These are phyloP conservation scores for Trisateles emortualis DNA, from an alignment of 2,888 invertebrate species.

Conservation along the genomic window DNA sequence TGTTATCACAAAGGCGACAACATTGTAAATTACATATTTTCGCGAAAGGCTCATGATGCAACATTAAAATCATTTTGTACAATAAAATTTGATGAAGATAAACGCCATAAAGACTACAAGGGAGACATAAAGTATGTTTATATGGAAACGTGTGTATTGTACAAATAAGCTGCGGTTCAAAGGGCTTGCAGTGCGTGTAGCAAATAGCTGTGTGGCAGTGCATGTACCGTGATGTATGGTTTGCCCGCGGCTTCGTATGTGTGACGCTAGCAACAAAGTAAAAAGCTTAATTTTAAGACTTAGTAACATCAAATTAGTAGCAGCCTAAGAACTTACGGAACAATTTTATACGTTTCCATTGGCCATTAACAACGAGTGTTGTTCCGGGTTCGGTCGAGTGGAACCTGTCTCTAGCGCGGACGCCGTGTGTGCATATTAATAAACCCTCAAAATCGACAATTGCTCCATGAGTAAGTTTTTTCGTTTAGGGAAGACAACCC, in stretches of 20 bases:
- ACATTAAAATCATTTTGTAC: slow-evolving; percentile 40
- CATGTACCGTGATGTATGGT: slow-evolving; percentile 2
- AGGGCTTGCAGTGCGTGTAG: slow-evolving; percentile 32
- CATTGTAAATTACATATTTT: slow-evolving; percentile 59
- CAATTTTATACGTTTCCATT: too few species aligned
- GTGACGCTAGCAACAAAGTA: neutral
- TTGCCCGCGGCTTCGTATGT: neutral
- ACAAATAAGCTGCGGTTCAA: slow-evolving; percentile 13
- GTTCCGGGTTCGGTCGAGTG: too few species aligned
- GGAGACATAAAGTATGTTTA: slow-evolving; percentile 8
- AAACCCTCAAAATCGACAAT: too few species aligned
- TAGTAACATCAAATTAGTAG: neutral
- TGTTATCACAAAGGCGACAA: slow-evolving; percentile 63
- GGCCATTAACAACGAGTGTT: too few species aligned
- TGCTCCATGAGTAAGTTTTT: too few species aligned
- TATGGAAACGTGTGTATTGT: slow-evolving; percentile 10
- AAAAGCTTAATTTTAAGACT: neutral
- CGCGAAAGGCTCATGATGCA: slow-evolving; percentile 54
- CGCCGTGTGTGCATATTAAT: too few species aligned
- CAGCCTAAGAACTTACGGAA: too few species aligned
- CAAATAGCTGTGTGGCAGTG: slow-evolving; percentile 32
- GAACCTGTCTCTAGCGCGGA: too few species aligned
- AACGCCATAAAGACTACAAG: slow-evolving; percentile 15
- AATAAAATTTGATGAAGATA: slow-evolving; percentile 19
- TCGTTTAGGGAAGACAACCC: too few species aligned